phyloP scores from a whole-genome alignment of 2,888 invertebrate genomes.

The Megalurothrips usitatus region DNA sequence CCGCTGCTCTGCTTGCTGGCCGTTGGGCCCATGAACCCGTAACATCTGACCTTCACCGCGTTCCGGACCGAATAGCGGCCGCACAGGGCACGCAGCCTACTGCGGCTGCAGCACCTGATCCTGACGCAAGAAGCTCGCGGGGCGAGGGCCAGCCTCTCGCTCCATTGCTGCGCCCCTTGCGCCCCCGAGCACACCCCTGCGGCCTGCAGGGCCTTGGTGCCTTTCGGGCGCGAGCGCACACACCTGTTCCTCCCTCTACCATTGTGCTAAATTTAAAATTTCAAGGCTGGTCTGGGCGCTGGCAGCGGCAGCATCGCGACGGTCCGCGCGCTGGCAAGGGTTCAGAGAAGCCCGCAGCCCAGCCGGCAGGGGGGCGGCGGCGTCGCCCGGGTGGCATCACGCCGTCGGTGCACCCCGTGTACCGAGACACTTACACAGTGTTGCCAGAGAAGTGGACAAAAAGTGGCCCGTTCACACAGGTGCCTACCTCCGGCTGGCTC shows the following conservation, averaged over 20 bases:
- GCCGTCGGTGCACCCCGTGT: no score
- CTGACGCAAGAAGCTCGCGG: neutral
- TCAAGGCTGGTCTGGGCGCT: neutral
- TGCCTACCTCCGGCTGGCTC: no score
- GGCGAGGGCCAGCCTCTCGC: no score
- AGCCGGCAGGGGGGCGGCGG: no score
- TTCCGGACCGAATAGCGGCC: neutral
- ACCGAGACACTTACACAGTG: no score
- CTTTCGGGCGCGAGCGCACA: neutral
- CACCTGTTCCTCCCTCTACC: neutral
- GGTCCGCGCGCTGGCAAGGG: neutral
- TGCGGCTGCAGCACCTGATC: neutral
- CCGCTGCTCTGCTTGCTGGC: neutral
- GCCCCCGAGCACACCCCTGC: neutral
- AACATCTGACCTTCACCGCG: constrained; percentile 15
- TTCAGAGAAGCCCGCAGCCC: neutral
- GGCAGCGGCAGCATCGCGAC: neutral
- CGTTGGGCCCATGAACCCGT: constrained; percentile 3
- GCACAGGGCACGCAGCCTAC: neutral
- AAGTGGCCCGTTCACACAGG: no score
- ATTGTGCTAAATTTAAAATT: neutral
- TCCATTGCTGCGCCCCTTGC: no score
- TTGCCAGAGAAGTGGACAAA: no score
- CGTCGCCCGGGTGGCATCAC: no score
- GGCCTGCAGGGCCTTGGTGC: no score